Percentiles rank a stretch among this genome's conserved stretches.
Conservation (phyloP, 1,140 invertebrate genomes). For the Trichogramma pretiosum region DNA sequence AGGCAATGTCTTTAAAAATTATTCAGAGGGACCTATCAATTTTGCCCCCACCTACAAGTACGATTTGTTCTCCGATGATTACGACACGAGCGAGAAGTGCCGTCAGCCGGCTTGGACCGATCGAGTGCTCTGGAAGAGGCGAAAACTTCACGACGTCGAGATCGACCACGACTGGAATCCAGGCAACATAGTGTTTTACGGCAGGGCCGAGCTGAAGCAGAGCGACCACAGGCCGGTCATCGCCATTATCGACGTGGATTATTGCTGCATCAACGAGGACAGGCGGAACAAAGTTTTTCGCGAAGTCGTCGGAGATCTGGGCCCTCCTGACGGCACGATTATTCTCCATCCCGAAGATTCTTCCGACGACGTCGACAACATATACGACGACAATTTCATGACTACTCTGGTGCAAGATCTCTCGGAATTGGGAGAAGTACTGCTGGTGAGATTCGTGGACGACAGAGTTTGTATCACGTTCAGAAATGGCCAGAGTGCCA, state of each 20-base stretch:
- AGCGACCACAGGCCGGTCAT: slow-evolving; percentile 96
- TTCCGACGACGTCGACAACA: slow-evolving; percentile 37
- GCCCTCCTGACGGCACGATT: slow-evolving; percentile 92
- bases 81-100: slow-evolving; percentile 98
- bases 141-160: slow-evolving; percentile 43
- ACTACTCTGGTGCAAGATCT: slow-evolving; percentile 62
- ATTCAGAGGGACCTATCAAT: slow-evolving; percentile 81
- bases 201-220: slow-evolving; percentile 89
- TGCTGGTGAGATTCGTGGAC: slow-evolving; percentile 81
- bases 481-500: slow-evolving; percentile 71
- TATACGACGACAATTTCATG: slow-evolving; percentile 65
- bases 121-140: slow-evolving; percentile 80
- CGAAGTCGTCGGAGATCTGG: slow-evolving; percentile 76
- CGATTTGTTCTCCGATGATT: slow-evolving; percentile 97
- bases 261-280: slow-evolving; percentile 65
- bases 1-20: slow-evolving; percentile 89
- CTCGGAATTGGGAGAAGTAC: slow-evolving; percentile 72
- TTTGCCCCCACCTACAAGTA: slow-evolving; percentile 99
- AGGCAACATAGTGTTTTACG: slow-evolving; percentile 82
- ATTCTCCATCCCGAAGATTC: slow-evolving; percentile 54
- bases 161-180: slow-evolving; percentile 52
- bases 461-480: slow-evolving; percentile 87
- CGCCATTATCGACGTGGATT: slow-evolving; percentile 80
- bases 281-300: slow-evolving; percentile 68
- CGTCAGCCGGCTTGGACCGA: slow-evolving; percentile 97